phyloP scores from a whole-genome alignment of 1,140 invertebrate species.

The Drosophila pectinifera region DNA sequence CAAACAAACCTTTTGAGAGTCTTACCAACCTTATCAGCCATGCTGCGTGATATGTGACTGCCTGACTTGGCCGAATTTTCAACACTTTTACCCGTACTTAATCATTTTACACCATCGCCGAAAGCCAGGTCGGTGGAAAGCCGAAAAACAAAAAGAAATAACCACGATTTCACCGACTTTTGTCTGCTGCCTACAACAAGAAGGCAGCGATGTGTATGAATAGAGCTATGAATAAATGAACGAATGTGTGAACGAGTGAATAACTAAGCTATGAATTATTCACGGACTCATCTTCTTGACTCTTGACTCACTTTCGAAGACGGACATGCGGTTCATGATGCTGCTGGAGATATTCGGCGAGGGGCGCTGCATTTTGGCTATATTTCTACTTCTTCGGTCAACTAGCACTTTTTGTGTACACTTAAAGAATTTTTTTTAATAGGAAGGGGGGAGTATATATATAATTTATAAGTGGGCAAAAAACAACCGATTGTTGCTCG shows the following conservation, averaged over 20 bases:
- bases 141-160: slow-evolving; percentile 33
- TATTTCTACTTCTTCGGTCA: neutral
- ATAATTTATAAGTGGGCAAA: neutral
- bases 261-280: slow-evolving; percentile 32
- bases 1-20: slow-evolving; percentile 12
- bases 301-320: slow-evolving; percentile 79
- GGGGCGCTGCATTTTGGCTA: slow-evolving; percentile 68
- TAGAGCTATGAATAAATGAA: slow-evolving; percentile 34
- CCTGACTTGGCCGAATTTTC: slow-evolving; percentile 30
- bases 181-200: slow-evolving; percentile 20
- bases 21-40: slow-evolving; percentile 36
- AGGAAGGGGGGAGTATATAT: too few relatives aligned
- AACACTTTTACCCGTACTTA: slow-evolving; percentile 47
- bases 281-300: slow-evolving; percentile 27
- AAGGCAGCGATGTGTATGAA: slow-evolving; percentile 14
- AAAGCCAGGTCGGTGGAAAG: slow-evolving; percentile 18
- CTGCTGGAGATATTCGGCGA: slow-evolving; percentile 66
- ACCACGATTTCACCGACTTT: slow-evolving; percentile 43
- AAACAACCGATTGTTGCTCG: slow-evolving; percentile 8
- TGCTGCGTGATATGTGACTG: slow-evolving; percentile 8
- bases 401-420: slow-evolving; percentile 6
- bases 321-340: slow-evolving; percentile 80
- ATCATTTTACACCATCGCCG: slow-evolving; percentile 47
- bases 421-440: neutral
- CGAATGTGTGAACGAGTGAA: slow-evolving; percentile 13